phyloP scores from a whole-genome alignment of 2,113 vertebrate genomes.

The Engraulis encrasicolus region DNA sequence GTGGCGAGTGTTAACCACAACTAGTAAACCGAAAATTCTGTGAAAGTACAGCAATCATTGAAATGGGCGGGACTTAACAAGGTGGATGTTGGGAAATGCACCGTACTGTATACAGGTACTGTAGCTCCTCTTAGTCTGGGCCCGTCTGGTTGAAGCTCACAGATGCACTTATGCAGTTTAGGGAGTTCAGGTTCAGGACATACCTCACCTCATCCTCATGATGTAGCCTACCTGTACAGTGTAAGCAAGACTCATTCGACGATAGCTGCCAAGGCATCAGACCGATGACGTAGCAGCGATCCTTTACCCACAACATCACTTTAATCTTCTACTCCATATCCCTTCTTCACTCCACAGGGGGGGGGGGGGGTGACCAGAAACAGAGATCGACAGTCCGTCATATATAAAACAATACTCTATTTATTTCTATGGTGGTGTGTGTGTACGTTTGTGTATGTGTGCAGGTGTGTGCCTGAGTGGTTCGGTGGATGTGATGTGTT shows the following conservation, averaged over 20 bases:
- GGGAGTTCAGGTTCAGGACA: constrained; percentile 34
- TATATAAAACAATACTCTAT: background rate
- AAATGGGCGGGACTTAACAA: too few relatives aligned
- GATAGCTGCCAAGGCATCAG: background rate
- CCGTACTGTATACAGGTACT: too few relatives aligned
- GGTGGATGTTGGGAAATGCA: too few relatives aligned
- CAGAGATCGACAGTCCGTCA: background rate
- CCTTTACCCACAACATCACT: background rate
- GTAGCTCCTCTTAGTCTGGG: background rate
- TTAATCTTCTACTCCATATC: background rate
- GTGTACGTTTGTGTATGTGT: background rate
- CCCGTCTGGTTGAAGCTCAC: constrained; percentile 15
- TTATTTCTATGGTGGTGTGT: constrained; percentile 9
- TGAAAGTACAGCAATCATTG: too few relatives aligned
- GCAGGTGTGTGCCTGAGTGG: background rate
- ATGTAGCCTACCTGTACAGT: too few relatives aligned
- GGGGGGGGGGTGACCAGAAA: background rate
- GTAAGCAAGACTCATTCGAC: background rate
- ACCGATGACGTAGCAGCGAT: background rate
- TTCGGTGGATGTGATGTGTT: background rate
- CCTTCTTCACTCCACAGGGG: background rate
- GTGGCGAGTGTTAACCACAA: too few relatives aligned
- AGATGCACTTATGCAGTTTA: constrained; percentile 35
- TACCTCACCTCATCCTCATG: background rate
- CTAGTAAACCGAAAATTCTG: too few relatives aligned